Evolutionary conservation across 2,888 invertebrate species (phyloP), one percentile per base, ranked within the genome.

Genomic region (Drosophila colorata): DNA sequence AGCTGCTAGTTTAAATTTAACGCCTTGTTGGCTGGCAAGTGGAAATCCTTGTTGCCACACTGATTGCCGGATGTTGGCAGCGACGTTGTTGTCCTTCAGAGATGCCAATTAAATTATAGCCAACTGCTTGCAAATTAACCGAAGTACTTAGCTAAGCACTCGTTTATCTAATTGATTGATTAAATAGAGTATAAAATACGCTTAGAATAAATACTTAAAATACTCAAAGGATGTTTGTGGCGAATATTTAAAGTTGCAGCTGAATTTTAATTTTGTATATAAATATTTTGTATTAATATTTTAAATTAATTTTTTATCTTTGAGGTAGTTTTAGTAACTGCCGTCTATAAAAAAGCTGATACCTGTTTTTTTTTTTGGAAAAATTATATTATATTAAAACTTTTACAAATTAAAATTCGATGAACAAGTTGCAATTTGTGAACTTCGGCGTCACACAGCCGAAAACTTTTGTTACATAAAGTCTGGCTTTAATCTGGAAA

Each of bases 71-170:
- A 68, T 60, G 57, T 69, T 75, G 52, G 44, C 70, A 69, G 41
- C 31, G 44, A 13, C 46, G 28, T 38, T 28, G 13, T 23, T 40
- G 52, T 11, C 14, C 8, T 11, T 16, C 23, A 1, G 18, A 38
- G 48, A 64, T 57, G 66, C 59, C 78, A 67, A 72, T 78, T 55
- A 58, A 68, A 80, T 80, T 68, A 68, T 67, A 61, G 31, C 25
- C 49, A 75, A 86, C 52, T 78, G 69, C 58, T 68, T 58, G 69
- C 47, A 76, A 76, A 80, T 81, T 78, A 83, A 76, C 61, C 68
- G 18, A 16, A 16, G 9, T 16, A 40, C 49, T 18, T 40, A 58
- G 40, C 49, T 60, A 46, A 33, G 35, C 8, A 14, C 23, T 57
- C 31, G 61, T 44, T 35, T 49, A 41, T 33, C 43, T 55, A 40